A percentile compares a stretch with the other conserved stretches of the same genome.
phyloP scores from a whole-genome alignment of 2,797 vertebrate species.

The Potorous gilbertii region DNA sequence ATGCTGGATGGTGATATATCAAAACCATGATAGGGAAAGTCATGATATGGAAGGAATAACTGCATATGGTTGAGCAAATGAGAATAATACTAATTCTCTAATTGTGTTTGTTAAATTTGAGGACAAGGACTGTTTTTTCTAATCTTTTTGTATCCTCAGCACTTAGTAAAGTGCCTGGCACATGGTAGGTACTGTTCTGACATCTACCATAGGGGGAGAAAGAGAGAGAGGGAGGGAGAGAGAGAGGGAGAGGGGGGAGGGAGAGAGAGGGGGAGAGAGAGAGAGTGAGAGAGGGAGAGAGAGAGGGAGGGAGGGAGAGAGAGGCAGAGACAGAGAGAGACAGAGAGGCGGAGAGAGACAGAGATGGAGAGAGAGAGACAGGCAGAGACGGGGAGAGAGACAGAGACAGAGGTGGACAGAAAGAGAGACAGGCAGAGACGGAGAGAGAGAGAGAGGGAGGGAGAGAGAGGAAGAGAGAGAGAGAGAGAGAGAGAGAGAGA shows the following conservation, averaged over 20 bases:
- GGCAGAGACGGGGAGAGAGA: too few relatives aligned
- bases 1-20: neutral
- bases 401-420: neutral
- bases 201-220: too few relatives aligned
- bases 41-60: neutral
- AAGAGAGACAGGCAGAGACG: neutral
- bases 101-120: neutral
- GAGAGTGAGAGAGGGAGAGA: too few relatives aligned
- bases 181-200: neutral
- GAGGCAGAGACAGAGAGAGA: too few relatives aligned
- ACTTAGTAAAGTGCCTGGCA: neutral
- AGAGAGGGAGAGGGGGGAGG: too few relatives aligned
- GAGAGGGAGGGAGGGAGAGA: too few relatives aligned
- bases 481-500: neutral
- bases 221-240: neutral
- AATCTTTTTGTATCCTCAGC: neutral
- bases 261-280: neutral
- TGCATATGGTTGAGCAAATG: neutral
- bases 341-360: too few relatives aligned
- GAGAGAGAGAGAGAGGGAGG: too few relatives aligned
- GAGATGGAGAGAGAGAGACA: too few relatives aligned
- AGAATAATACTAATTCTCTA: neutral
- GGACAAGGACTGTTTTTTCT: neutral
- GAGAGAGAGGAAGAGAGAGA: too few relatives aligned
- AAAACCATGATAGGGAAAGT: neutral